Evolutionary conservation across 2,797 vertebrate species (phyloP).

Genomic region (Steatocranus sp.): DNA sequence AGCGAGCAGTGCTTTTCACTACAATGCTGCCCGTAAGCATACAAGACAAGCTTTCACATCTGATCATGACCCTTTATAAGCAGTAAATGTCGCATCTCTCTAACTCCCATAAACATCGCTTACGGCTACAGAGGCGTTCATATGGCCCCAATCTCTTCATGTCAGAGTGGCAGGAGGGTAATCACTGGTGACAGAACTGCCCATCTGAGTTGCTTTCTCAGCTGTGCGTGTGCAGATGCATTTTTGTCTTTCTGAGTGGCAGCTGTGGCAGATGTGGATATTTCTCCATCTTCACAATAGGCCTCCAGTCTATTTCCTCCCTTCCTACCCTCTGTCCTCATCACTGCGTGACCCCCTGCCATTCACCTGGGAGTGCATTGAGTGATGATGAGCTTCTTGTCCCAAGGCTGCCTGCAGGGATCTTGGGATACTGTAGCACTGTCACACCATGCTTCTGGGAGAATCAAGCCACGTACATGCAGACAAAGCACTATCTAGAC

Average conservation of each 20-base stretch:
- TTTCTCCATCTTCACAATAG: slow-evolving; percentile 39
- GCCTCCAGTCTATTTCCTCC: slow-evolving; percentile 49
- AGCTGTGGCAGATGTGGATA: slow-evolving; percentile 44
- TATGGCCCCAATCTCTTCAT: slow-evolving; percentile 65
- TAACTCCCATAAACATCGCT: slow-evolving; percentile 67
- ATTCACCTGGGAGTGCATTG: slow-evolving; percentile 57
- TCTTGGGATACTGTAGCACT: slow-evolving; percentile 46
- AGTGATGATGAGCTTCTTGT: slow-evolving; percentile 59
- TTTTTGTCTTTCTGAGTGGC: slow-evolving; percentile 37
- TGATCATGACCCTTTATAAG: slow-evolving; percentile 71
- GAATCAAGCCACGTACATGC: slow-evolving; percentile 39
- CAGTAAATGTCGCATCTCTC: slow-evolving; percentile 47
- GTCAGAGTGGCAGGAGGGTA: slow-evolving; percentile 66
- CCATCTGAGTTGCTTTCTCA: slow-evolving; percentile 55
- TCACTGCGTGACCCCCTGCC: slow-evolving; percentile 35
- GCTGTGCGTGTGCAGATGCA: slow-evolving; percentile 9
- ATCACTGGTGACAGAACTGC: slow-evolving; percentile 67
- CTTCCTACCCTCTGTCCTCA: slow-evolving; percentile 17
- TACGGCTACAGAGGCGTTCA: slow-evolving; percentile 63
- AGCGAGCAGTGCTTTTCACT: slow-evolving; percentile 37
- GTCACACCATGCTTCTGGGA: slow-evolving; percentile 54
- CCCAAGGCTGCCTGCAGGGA: slow-evolving; percentile 46
- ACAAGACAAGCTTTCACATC: slow-evolving; percentile 75
- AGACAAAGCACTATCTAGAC: slow-evolving; percentile 43
- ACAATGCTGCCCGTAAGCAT: slow-evolving; percentile 68